These are phyloP conservation scores for Lampropteryx suffumata DNA, from an alignment of 2,888 invertebrate species.

Conservation along the genomic window DNA sequence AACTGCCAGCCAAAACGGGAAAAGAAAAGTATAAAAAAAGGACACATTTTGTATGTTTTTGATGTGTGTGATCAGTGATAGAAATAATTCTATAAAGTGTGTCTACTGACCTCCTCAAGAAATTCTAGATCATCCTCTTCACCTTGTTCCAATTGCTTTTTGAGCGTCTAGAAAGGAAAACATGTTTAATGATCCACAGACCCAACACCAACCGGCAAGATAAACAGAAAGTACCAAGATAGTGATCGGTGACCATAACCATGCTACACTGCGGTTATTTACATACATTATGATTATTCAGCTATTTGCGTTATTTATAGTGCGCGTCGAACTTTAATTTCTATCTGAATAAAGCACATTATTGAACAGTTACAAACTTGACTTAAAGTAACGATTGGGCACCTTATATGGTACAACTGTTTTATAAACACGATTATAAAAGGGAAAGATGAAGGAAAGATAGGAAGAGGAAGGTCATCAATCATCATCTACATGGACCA, in stretches of 20 bases:
- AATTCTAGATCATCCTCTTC: slow-evolving; percentile 68
- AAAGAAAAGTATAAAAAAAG: too few species aligned
- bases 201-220: background rate
- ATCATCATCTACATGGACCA: too few species aligned
- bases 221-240: background rate
- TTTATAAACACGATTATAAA: too few species aligned
- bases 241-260: slow-evolving; percentile 16
- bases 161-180: slow-evolving; percentile 60
- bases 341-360: background rate
- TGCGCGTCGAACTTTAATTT: slow-evolving; percentile 8
- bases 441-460: too few species aligned
- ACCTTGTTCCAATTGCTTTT: slow-evolving; percentile 69
- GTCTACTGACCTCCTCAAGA: slow-evolving; percentile 59
- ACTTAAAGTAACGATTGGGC: too few species aligned
- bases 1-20: too few species aligned
- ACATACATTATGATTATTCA: slow-evolving; percentile 20
- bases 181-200: background rate
- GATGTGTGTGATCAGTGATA: too few species aligned
- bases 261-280: slow-evolving; percentile 18
- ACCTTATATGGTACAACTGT: too few species aligned
- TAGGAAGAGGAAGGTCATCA: too few species aligned
- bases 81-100: background rate
- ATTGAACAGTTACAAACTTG: too few species aligned
- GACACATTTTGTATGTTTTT: too few species aligned
- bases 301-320: slow-evolving; percentile 22